Percentiles rank a stretch among this genome's conserved stretches.
Evolutionary conservation across 2,797 vertebrate genomes (phyloP).

Genomic region (Botia kubotai): DNA sequence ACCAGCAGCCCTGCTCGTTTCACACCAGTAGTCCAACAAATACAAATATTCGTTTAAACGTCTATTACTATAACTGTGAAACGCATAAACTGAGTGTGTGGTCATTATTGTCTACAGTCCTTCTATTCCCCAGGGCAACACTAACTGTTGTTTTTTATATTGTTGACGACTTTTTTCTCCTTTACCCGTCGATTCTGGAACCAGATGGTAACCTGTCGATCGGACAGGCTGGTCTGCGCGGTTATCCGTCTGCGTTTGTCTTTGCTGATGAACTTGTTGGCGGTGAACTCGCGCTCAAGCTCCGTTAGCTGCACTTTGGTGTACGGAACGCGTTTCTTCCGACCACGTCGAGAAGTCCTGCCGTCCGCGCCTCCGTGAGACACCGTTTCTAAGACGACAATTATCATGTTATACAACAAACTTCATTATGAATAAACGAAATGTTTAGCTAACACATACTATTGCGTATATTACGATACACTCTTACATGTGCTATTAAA

Average conservation of each 20-base stretch:
- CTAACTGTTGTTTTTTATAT: slow-evolving; percentile 94
- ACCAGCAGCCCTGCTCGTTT: slow-evolving; percentile 16
- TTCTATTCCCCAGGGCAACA: slow-evolving; percentile 44
- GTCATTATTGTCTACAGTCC: not conserved
- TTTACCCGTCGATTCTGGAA: slow-evolving; percentile 99
- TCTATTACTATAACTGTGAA: slow-evolving; percentile 29
- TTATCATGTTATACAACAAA: not conserved
- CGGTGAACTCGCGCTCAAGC: slow-evolving; percentile 96
- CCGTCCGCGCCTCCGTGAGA: slow-evolving; percentile 82
- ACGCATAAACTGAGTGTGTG: not conserved
- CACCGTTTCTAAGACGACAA: slow-evolving; percentile 65
- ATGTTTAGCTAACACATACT: not conserved
- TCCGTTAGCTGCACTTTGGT: slow-evolving; percentile 99
- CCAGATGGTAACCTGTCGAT: slow-evolving; percentile 99
- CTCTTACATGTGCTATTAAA: too few relatives aligned
- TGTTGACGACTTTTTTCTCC: slow-evolving; percentile 97
- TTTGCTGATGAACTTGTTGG: slow-evolving; percentile 99
- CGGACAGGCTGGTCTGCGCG: slow-evolving; percentile 92
- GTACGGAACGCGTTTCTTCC: slow-evolving; percentile 97
- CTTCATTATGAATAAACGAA: not conserved
- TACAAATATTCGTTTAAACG: slow-evolving; percentile 28
- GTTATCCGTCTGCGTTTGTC: slow-evolving; percentile 98
- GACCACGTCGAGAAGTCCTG: slow-evolving; percentile 85
- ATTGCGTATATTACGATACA: not conserved
- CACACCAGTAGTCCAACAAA: slow-evolving; percentile 38